Base-by-base conservation (phyloP, 2,113 vertebrate genomes). In the Cephalopholis sonnerati region DNA sequence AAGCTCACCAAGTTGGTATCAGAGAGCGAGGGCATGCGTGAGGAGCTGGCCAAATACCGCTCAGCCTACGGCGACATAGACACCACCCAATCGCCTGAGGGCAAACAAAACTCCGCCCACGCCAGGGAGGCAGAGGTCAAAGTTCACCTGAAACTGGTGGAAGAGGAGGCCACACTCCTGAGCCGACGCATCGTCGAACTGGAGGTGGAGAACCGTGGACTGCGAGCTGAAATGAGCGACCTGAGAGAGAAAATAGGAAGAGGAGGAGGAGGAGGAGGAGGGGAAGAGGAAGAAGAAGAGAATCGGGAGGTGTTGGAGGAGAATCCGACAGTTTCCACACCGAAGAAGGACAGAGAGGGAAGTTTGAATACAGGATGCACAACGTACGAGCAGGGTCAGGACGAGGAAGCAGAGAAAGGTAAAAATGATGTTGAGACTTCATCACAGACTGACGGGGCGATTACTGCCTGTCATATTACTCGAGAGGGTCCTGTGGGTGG, bases 141-240 rank as follows among this genome's bases (percentile, higher is more conserved):
- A 91, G 96, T 96, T 85, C 98, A 99, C 62, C 93, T 99, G 82
- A 97, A 97, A 89, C 96, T 99, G 80, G 97, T 99, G 76, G 98
- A 99, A 82, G 98, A 99, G 89, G 98, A 99, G 87, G 98, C 98
- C 89, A 99, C 96, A 59, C 96, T 99, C 85, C 93, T 99, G 73
- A 99, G 98, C 92, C 94, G 98, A 25, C 96, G 97, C 79, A 98
- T 98, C 1, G 98, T 99, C 32, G 98, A 99, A 88, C 95, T 99
- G 81, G 98, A 99, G 93, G 96, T 99, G 92, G 98, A 99, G 83
- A 99, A 99, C 93, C 96, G 98, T 0, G 98, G 98, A 24, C 89
- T 99, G 89, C 93, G 96, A 72, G 97, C 98, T 0, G 98, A 99
- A 93, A 98, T 99, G 98, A 95, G 96, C 0, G 96, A 97, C 44